These are phyloP conservation scores for Megaceryle alcyon DNA, from an alignment of 2,797 vertebrate genomes.

Conservation along the genomic window DNA sequence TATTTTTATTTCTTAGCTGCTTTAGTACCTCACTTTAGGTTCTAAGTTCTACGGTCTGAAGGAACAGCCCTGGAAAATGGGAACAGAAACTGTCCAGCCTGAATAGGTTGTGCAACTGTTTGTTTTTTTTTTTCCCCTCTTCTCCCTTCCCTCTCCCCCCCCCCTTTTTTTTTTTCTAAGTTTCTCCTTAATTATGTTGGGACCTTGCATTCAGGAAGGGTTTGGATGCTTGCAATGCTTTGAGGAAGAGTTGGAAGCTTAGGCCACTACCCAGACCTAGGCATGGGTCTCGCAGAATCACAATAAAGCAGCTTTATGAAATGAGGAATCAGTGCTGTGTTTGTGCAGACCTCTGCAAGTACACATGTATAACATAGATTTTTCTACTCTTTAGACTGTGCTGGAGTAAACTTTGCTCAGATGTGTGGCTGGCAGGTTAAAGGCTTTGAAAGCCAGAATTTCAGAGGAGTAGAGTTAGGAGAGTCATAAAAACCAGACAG, in stretches of 20 bases:
- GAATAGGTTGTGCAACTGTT: background rate
- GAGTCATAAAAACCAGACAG: background rate
- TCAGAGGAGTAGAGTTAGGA: background rate
- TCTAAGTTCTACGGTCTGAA: background rate
- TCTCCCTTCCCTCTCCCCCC: too few relatives aligned
- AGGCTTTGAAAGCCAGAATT: background rate
- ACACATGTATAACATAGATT: accelerated
- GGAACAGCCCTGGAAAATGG: background rate
- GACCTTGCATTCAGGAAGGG: background rate
- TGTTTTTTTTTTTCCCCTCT: background rate
- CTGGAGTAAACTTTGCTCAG: background rate
- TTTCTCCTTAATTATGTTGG: background rate
- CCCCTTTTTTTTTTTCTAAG: accelerated
- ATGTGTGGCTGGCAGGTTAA: background rate
- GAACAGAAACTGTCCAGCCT: background rate
- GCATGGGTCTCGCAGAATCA: background rate
- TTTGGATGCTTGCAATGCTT: background rate
- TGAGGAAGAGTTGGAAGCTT: background rate
- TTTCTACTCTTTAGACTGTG: background rate
- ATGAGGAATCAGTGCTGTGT: background rate
- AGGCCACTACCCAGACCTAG: background rate
- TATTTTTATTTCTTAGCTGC: background rate
- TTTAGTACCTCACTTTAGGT: background rate
- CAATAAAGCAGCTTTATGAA: background rate
- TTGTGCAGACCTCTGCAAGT: background rate